Base-by-base conservation (phyloP, 2,797 vertebrate species). In the Fistularia commersonii region DNA sequence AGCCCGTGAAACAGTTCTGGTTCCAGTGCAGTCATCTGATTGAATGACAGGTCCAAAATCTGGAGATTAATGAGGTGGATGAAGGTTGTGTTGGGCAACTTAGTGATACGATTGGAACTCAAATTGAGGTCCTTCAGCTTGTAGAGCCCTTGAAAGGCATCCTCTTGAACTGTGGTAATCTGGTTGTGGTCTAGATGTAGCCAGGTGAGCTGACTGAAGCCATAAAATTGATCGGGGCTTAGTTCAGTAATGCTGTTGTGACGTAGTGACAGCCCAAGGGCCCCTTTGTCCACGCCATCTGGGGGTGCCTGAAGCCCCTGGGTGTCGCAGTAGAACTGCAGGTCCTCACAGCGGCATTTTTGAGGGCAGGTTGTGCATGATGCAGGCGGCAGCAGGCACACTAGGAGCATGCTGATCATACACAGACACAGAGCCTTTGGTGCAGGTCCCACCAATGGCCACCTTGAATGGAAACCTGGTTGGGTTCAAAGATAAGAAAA, bases 391-490 rank as follows among this genome's bases (percentile, higher is more conserved):
- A 94, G 93, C 92, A 93, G 93, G 91, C 95, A 95, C 90, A 94
- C 91, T 79, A 98, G 90, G 90, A 98, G 92, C 94, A 98, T 94
- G 91, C 94, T 94, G 93, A 97, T 96, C 92, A 95, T 92, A 94
- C 93, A 95, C 88, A 95, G 89, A 93, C 92, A 94, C 89, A 96
- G 88, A 93, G 93, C 95, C 93, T 90, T 92, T 92, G 96, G 93
- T 95, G 96, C 92, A 93, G 91, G 93, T 94, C 94, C 95, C 94
- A 95, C 95, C 95, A 98, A 96, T 95, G 93, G 94, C 96, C 96
- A 96, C 94, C 95, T 97, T 95, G 96, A 98, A 98, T 97, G 95
- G 94, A 97, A 98, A 95, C 96, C 96, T 98, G 93, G 91, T 92
- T 87, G 86, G 90, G 82, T 89, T 91, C 76, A 90, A 88, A 91